phyloP scores from a whole-genome alignment of 2,113 vertebrate species.

The Tor tambroides region DNA sequence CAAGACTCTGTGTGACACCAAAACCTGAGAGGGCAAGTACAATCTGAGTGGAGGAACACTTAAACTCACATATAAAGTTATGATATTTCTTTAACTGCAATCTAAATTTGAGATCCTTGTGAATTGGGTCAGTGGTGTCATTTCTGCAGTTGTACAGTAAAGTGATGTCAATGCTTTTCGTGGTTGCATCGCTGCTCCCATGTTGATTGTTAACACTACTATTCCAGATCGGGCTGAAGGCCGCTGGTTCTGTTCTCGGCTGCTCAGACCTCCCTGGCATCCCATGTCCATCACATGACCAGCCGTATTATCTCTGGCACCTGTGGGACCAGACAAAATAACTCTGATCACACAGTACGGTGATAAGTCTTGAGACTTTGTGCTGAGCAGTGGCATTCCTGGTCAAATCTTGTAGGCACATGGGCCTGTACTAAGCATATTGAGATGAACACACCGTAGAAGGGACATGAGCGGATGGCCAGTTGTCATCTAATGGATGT shows the following conservation, averaged over 20 bases:
- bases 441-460: constrained; percentile 15
- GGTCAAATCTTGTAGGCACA: constrained; percentile 8
- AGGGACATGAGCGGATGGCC: not conserved
- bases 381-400: constrained; percentile 66
- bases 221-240: constrained; percentile 70
- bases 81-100: constrained; percentile 42
- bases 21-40: too few relatives aligned
- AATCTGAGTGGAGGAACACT: too few relatives aligned
- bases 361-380: constrained; percentile 69
- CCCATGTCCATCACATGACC: constrained; percentile 63
- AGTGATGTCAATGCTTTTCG: not conserved
- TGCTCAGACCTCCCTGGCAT: constrained; percentile 62
- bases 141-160: not conserved
- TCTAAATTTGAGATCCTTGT: not conserved
- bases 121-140: constrained; percentile 14
- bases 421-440: not conserved
- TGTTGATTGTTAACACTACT: constrained; percentile 72
- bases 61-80: not conserved
- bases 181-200: constrained; percentile 38
- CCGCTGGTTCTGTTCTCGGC: constrained; percentile 59
- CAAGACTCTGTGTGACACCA: too few relatives aligned
- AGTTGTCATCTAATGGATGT: not conserved
- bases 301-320: constrained; percentile 66
- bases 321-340: constrained; percentile 68
- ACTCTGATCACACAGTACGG: constrained; percentile 49